Conservation (phyloP, 2,113 vertebrate species). For the Accipiter cooperii region DNA sequence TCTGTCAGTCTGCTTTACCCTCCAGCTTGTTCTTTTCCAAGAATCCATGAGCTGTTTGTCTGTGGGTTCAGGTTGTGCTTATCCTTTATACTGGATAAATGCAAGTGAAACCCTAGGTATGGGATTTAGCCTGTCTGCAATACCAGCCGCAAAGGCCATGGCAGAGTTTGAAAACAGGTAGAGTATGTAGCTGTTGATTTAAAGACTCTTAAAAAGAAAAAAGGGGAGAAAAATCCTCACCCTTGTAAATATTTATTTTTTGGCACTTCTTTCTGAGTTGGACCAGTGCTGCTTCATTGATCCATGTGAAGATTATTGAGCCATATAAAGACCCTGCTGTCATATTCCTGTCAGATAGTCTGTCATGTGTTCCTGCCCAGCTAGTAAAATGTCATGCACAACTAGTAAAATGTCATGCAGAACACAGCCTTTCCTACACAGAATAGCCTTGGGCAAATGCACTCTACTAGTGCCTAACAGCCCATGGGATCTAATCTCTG, state of each 20-base stretch:
- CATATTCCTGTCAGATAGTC: constrained; percentile 44
- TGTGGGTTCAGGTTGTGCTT: background rate
- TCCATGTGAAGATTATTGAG: constrained; percentile 45
- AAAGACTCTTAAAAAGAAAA: background rate
- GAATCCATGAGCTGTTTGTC: background rate
- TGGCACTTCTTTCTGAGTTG: background rate
- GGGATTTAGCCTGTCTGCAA: background rate
- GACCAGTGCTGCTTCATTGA: constrained; percentile 13
- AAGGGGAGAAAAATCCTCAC: accelerated
- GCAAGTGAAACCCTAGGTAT: background rate
- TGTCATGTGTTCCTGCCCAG: constrained; percentile 39
- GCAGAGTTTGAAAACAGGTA: background rate
- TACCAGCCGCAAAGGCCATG: background rate
- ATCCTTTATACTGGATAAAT: background rate
- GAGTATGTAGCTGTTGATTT: background rate
- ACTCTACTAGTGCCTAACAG: constrained; percentile 52
- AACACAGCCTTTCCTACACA: constrained; percentile 43
- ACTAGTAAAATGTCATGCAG: constrained; percentile 55
- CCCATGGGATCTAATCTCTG: constrained; percentile 61
- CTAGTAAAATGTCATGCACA: constrained; percentile 56
- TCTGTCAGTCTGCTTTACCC: background rate
- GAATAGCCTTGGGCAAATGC: constrained; percentile 59
- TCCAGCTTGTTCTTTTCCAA: background rate
- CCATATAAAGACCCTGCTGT: constrained; percentile 45
- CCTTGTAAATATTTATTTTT: background rate